Evolutionary conservation across 2,113 vertebrate genomes (phyloP).

Genomic region (Heterocephalus glaber): DNA sequence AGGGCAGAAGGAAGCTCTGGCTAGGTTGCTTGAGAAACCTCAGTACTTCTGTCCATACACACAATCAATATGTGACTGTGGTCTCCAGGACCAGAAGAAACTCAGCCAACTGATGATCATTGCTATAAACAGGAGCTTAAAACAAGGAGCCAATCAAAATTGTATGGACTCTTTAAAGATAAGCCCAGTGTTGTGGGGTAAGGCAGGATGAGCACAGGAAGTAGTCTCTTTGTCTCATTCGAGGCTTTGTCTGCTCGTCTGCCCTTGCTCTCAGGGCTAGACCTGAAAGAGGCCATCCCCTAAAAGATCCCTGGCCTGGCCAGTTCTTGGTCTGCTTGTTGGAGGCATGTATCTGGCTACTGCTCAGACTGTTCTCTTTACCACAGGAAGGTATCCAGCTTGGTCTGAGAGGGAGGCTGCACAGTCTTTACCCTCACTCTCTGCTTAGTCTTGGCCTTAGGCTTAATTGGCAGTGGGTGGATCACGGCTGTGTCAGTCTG

Average conservation of each 20-base stretch:
- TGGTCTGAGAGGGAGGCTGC: conserved; percentile 71
- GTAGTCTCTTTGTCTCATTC: neutral
- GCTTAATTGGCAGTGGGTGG: conserved; percentile 76
- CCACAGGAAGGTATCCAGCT: conserved; percentile 83
- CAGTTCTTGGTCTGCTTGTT: neutral
- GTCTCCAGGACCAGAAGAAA: neutral
- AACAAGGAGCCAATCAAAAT: neutral
- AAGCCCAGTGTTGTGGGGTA: neutral
- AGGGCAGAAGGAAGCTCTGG: neutral
- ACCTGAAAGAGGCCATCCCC: neutral
- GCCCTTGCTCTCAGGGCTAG: neutral
- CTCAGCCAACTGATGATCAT: neutral
- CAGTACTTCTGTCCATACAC: neutral
- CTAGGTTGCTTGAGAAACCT: neutral
- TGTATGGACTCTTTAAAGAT: neutral
- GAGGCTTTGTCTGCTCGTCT: neutral
- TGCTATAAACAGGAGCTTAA: neutral
- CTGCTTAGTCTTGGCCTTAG: conserved; percentile 76
- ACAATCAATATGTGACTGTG: neutral
- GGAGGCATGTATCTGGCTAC: neutral
- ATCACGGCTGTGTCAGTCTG: conserved; percentile 81
- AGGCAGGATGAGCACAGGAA: neutral
- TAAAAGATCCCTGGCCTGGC: neutral
- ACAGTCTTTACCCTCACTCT: neutral
- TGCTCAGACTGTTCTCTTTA: conserved; percentile 49